phyloP scores from a whole-genome alignment of 2,888 invertebrate species.

The Dryocosmus kuriphilus region DNA sequence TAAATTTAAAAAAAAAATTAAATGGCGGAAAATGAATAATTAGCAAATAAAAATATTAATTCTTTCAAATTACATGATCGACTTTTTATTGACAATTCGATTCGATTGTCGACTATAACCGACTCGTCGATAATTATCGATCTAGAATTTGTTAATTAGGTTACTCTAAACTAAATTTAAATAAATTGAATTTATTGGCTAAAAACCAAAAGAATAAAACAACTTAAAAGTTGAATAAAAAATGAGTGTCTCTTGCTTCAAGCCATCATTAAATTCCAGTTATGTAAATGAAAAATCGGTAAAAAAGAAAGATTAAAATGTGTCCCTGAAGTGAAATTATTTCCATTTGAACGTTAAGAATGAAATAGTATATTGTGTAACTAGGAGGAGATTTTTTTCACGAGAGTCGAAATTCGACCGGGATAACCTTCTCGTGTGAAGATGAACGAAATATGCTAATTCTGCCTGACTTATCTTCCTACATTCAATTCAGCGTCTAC shows the following conservation, averaged over 20 bases:
- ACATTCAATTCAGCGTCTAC: background rate
- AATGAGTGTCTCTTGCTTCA: background rate
- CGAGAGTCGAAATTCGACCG: constrained; percentile 1
- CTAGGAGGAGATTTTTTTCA: no score
- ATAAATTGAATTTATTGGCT: background rate
- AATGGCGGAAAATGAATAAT: no score
- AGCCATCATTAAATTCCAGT: background rate
- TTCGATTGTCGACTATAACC: no score
- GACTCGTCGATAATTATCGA: no score
- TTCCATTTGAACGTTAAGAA: background rate
- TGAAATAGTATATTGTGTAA: no score
- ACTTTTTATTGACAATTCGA: no score
- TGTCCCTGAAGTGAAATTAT: constrained; percentile 1
- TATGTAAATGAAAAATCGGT: background rate
- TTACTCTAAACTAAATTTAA: no score
- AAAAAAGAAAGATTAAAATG: background rate
- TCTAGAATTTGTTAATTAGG: no score
- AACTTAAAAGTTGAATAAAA: background rate
- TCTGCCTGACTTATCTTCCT: constrained; percentile 4
- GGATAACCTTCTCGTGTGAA: background rate
- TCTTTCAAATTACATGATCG: no score
- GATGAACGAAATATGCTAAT: constrained; percentile 9
- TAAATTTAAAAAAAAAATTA: no score
- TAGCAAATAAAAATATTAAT: no score
- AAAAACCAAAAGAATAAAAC: background rate